These are phyloP conservation scores for Hirtodrosophila confusa DNA, from an alignment of 2,888 invertebrate genomes.

Conservation along the genomic window DNA sequence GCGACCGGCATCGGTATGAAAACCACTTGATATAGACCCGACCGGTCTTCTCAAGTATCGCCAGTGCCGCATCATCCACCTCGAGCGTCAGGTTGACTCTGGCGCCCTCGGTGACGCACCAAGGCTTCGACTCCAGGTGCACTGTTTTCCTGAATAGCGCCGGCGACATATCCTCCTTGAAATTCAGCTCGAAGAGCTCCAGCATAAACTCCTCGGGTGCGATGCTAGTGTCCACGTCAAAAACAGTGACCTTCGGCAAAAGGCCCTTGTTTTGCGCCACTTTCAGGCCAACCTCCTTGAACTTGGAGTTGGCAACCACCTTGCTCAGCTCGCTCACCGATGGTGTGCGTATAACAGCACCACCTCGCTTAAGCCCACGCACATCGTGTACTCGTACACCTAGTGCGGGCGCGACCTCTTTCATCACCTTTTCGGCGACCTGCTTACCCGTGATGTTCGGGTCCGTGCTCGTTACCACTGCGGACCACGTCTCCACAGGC, in stretches of 20 bases:
- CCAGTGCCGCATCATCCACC: neutral
- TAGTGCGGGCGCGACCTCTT: neutral
- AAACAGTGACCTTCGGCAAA: conserved; percentile 14
- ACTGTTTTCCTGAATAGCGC: conserved; percentile 13
- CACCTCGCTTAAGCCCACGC: conserved; percentile 16
- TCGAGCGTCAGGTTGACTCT: conserved; percentile 17
- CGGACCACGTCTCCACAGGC: conserved; percentile 12
- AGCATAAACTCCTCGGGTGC: conserved; percentile 20
- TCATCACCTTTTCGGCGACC: conserved; percentile 3
- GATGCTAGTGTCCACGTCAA: conserved; percentile 19
- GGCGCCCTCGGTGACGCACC: conserved; percentile 4
- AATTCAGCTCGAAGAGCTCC: conserved; percentile 25
- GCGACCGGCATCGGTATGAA: conserved; percentile 9
- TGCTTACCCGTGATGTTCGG: neutral
- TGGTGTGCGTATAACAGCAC: conserved; percentile 36
- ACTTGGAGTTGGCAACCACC: conserved; percentile 26
- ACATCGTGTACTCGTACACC: conserved; percentile 9
- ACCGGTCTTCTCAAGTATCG: too few species aligned
- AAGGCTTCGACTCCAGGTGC: conserved; percentile 20
- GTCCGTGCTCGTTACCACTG: conserved; percentile 3
- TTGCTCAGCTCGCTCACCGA: conserved; percentile 25
- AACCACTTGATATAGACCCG: conserved; percentile 19
- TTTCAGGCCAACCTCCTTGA: conserved; percentile 14
- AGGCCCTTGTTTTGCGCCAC: neutral
- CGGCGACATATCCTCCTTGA: conserved; percentile 4